These are phyloP conservation scores for Tor tambroides DNA, from an alignment of 2,113 vertebrate genomes.

Conservation along the genomic window DNA sequence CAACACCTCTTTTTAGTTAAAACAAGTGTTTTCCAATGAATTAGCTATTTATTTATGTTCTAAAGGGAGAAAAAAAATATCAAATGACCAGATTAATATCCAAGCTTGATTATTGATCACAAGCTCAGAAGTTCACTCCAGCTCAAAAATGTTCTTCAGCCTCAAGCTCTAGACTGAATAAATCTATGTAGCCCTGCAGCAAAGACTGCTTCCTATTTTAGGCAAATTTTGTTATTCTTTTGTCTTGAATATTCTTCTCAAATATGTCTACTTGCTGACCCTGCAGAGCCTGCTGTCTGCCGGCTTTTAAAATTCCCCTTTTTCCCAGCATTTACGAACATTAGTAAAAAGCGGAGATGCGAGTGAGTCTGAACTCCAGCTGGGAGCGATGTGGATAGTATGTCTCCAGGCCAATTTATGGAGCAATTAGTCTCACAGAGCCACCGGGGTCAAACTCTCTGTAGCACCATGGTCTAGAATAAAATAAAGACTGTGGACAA, in stretches of 20 bases:
- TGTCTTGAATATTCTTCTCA: neutral
- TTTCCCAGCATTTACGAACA: constrained; percentile 31
- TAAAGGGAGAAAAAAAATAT: neutral
- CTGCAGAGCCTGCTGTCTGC: constrained; percentile 28
- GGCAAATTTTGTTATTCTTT: constrained; percentile 17
- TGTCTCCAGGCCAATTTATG: constrained; percentile 52
- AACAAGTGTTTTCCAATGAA: neutral
- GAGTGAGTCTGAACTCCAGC: constrained; percentile 24
- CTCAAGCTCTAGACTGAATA: neutral
- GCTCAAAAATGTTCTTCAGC: neutral
- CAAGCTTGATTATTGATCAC: neutral
- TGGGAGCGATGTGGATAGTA: constrained; percentile 30
- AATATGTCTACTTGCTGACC: constrained; percentile 37
- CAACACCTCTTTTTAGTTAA: neutral
- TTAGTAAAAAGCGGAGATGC: constrained; percentile 36
- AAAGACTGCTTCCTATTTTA: neutral
- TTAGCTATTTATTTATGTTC: neutral
- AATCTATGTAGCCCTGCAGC: neutral
- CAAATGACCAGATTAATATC: neutral
- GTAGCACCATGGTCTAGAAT: constrained; percentile 19
- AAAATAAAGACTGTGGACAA: constrained; percentile 35
- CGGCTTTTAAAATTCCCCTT: constrained; percentile 25
- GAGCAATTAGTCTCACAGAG: constrained; percentile 52
- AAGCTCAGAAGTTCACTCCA: neutral
- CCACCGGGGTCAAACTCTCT: constrained; percentile 30